Base-by-base conservation (phyloP, 37 sponge, comb jelly and placozoan genomes). In the Hormiphora californensis region DNA sequence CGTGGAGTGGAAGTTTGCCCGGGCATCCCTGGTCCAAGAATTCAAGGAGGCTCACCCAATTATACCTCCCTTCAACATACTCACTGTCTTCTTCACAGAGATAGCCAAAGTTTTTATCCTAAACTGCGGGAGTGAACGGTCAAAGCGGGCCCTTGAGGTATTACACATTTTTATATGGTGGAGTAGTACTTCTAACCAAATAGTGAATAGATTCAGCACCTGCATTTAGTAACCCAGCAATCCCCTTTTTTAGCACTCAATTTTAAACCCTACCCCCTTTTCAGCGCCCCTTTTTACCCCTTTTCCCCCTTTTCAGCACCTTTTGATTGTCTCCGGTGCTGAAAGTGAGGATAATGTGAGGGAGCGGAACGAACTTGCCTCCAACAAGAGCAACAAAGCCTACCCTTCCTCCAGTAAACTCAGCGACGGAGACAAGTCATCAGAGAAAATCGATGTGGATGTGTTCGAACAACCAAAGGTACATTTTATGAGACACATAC, bases 1-100 rank as follows among this genome's bases (percentile, higher is more conserved):
- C 23, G 54, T 85, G 15, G 85, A 85, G 54, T 85, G 85, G 85
- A 85, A 85, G 54, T 85, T 85, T 85, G 85, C 85, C 9, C 54
- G 85, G 9, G 85, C 85, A 1, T 44, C 54, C 30, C 28, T 85
- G 30, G 54, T 85, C 4, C 85, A 53, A 34, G 85, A 85, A 53
- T 54, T 85, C 31, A 85, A 85, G 53, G 54, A 85, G 33, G 85
- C 85, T 23, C 85, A 44, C 31, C 85, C 85, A 1, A 85, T 85
- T 8, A 44, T 53, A 4, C 54, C 54, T 44, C 85, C 85, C 31
- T 54, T 85, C 31, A 85, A 85, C 54, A 46, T 85, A 4, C 21
- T 67, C 36, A 67, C 68, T 21, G 68, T 67, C 8, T 67, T 67
- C 36, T 12, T 9, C 34, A 67, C 68, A 9, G 34, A 19, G 31